Percentiles rank a stretch among this genome's conserved stretches.
phyloP scores from a whole-genome alignment of 2,888 invertebrate species.

The Calliphora vomitoria region DNA sequence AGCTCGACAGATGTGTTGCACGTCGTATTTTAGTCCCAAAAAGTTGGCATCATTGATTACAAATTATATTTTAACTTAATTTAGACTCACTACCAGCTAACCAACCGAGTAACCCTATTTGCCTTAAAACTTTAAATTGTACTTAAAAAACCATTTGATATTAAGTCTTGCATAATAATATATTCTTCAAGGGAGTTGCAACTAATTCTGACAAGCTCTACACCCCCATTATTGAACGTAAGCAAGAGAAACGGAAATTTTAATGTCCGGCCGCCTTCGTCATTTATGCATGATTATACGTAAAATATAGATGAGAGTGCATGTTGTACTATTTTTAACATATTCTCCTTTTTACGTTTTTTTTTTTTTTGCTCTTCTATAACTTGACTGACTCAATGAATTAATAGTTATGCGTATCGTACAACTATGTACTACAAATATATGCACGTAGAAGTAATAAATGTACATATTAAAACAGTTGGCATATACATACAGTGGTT shows the following conservation, averaged over 20 bases:
- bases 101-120: too few species aligned
- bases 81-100: too few species aligned
- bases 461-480: neutral
- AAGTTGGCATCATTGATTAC: too few species aligned
- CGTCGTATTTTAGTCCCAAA: too few species aligned
- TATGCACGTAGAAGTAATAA: neutral
- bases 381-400: constrained; percentile 54
- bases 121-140: too few species aligned
- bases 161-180: neutral
- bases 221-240: constrained; percentile 29
- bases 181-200: neutral
- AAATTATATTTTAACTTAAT: too few species aligned
- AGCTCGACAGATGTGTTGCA: too few species aligned
- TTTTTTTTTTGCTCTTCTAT: neutral
- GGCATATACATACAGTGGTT: too few species aligned
- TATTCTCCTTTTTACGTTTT: neutral
- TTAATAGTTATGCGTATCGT: constrained; percentile 50
- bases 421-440: constrained; percentile 17
- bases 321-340: neutral
- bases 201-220: neutral
- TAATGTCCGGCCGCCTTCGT: constrained; percentile 78
- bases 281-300: constrained; percentile 58
- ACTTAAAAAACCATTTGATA: too few species aligned
- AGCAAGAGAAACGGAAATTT: constrained; percentile 76
- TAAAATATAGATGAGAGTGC: constrained; percentile 38